A percentile compares a stretch with the other conserved stretches of the same genome.
phyloP scores from a whole-genome alignment of 2,113 vertebrate species.

The Poeciliopsis retropinna region DNA sequence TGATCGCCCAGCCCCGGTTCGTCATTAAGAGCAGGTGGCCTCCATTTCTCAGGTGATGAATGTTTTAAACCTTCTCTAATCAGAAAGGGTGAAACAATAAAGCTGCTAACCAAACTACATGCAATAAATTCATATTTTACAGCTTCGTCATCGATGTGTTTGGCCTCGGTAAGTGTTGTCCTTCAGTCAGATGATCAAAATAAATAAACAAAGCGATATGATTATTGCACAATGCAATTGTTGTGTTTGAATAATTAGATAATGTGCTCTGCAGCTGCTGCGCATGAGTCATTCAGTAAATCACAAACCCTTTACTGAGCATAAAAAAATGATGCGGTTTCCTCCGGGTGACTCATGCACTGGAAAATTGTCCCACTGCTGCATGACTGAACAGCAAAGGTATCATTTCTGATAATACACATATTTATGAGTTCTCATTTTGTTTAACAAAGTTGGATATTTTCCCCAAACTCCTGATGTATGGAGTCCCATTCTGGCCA shows the following conservation, averaged over 20 bases:
- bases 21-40: conserved; percentile 47
- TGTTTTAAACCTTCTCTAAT: conserved; percentile 14
- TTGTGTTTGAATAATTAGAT: conserved; percentile 32
- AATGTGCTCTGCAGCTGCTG: not conserved
- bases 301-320: not conserved
- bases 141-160: conserved; percentile 59
- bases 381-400: not conserved
- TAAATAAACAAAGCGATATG: not conserved
- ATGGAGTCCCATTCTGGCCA: too few relatives aligned
- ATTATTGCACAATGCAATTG: conserved; percentile 29
- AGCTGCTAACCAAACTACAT: conserved; percentile 38
- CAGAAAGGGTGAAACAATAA: conserved; percentile 55
- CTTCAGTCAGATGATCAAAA: conserved; percentile 36
- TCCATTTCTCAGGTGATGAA: conserved; percentile 37
- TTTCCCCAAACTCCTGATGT: not conserved
- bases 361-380: not conserved
- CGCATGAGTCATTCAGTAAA: conserved; percentile 17
- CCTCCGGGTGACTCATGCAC: conserved; percentile 7
- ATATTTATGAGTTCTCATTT: too few relatives aligned
- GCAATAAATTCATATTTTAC: conserved; percentile 50
- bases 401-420: too few relatives aligned
- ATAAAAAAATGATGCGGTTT: conserved; percentile 15
- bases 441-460: too few relatives aligned
- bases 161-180: conserved; percentile 32
- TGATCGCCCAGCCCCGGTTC: conserved; percentile 29